These are phyloP conservation scores for Blastobasis adustella DNA, from an alignment of 2,888 invertebrate species.

Conservation along the genomic window DNA sequence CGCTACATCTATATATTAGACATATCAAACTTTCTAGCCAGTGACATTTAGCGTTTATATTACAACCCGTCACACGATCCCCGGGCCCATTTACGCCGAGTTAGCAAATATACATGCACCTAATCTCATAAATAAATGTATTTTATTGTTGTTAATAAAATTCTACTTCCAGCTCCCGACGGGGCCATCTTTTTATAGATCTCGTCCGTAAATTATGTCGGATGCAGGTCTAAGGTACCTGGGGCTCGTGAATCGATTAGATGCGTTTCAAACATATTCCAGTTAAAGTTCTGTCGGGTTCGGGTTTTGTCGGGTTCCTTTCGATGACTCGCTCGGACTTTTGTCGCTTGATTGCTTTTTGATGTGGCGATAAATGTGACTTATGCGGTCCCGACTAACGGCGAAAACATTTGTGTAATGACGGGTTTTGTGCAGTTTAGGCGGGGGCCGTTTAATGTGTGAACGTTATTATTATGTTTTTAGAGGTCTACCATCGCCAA, in stretches of 20 bases:
- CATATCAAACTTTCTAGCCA: too few species aligned
- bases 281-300: conserved; percentile 9
- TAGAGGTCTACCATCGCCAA: conserved; percentile 5
- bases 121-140: conserved; percentile 23
- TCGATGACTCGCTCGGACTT: conserved; percentile 53
- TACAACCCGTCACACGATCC: too few species aligned
- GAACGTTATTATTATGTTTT: conserved; percentile 55
- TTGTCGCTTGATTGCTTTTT: conserved; percentile 72
- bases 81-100: neutral
- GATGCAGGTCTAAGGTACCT: conserved; percentile 35
- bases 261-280: conserved; percentile 47
- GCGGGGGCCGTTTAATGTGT: conserved; percentile 55
- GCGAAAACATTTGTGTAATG: conserved; percentile 55
- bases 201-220: conserved; percentile 40
- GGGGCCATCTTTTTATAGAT: conserved; percentile 37
- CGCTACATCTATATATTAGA: too few species aligned
- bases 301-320: conserved; percentile 24
- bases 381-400: conserved; percentile 63
- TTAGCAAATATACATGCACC: conserved; percentile 2
- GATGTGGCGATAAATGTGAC: conserved; percentile 72
- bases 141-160: conserved; percentile 35
- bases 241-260: conserved; percentile 51
- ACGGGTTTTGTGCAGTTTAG: conserved; percentile 56
- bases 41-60: too few species aligned
- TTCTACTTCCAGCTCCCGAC: conserved; percentile 26